Evolutionary conservation across 2,113 vertebrate genomes (phyloP), one percentile per base, ranked within the genome.

Genomic region (Leiothrix lutea): DNA sequence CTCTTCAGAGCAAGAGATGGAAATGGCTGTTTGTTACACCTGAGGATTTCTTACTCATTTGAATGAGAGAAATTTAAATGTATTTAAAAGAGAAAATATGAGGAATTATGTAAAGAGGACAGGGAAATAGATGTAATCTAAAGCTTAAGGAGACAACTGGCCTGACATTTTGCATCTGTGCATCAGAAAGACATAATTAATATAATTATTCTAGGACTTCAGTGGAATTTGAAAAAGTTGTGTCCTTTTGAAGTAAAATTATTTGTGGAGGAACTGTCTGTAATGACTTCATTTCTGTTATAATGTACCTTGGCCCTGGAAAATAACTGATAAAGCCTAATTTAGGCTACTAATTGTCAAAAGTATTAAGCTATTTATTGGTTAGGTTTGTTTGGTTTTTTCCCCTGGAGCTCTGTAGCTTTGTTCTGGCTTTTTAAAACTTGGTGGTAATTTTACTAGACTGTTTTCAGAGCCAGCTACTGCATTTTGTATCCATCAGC

Each of bases 331-430:
- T 45, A 75, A 82, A 88, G 42, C 20, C 5, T 67, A 23, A 21
- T 85, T 82, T 81, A 71, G 23, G 13, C 31, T 58, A 66, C 14
- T 45, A 67, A 21, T 56, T 57, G 24, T 78, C 78, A 26, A 67
- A 93, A 77, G n/a, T 71, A 25, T 31, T 58, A 64, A 74, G 20
- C 12, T 82, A 3, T 87, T 74, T 79, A 26, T 61, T 74, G 35
- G 5, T 31, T 48, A 12, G 12, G 8, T 0, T 2, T 45, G 0
- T 2, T 45, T 48, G 14, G 9, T 57, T 57, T 35, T 11, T 15
- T 1, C 2, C 16, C 8, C 22, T 54, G 8, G 33, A 51, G 3
- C 20, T 48, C 29, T 75, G 23, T 66, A 62, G 18, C 54, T 70
- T 60, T 88, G 11, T 85, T 81, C 40, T 81, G 36, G 8, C 26